Conservation (phyloP, 35 echinoderm and acorn worm genomes). For the Acanthaster planci region DNA sequence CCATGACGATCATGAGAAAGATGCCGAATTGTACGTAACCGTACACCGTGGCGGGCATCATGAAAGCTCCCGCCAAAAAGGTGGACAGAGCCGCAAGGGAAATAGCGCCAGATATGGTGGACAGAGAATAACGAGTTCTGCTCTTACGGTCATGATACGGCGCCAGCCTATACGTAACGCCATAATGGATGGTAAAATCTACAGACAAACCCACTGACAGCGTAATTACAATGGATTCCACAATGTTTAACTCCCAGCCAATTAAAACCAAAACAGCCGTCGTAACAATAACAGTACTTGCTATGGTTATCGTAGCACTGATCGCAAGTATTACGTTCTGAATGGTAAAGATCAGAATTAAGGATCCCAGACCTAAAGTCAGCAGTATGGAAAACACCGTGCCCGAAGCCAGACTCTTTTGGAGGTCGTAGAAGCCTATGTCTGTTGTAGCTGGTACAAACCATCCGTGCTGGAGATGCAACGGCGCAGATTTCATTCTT, state of each 20-base stretch:
- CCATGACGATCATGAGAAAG: conserved; percentile 75
- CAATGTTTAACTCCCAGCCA: conserved; percentile 78
- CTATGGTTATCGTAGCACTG: conserved; percentile 61
- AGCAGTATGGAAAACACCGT: conserved; percentile 49
- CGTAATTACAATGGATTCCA: conserved; percentile 67
- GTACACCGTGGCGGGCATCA: conserved; percentile 68
- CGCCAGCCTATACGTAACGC: conserved; percentile 56
- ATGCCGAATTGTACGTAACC: conserved; percentile 60
- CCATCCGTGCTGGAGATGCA: conserved; percentile 58
- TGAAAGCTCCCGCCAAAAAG: conserved; percentile 52
- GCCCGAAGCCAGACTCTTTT: conserved; percentile 56
- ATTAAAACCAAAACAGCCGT: conserved; percentile 62
- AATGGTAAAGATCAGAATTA: conserved; percentile 66
- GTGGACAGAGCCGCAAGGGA: conserved; percentile 71
- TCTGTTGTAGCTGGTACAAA: conserved; percentile 22
- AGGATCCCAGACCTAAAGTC: conserved; percentile 47
- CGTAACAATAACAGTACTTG: conserved; percentile 66
- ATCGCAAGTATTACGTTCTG: conserved; percentile 54
- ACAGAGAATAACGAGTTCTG: conserved; percentile 32
- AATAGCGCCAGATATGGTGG: conserved; percentile 52
- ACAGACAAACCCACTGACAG: conserved; percentile 74
- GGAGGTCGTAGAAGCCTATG: conserved; percentile 67
- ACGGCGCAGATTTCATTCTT: conserved; percentile 52
- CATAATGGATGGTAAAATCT: conserved; percentile 85
- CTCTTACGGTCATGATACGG: conserved; percentile 38